A percentile compares a stretch with the other conserved stretches of the same genome.
phyloP scores from a whole-genome alignment of 2,888 invertebrate genomes.

The Ceratothoa steindachneri region DNA sequence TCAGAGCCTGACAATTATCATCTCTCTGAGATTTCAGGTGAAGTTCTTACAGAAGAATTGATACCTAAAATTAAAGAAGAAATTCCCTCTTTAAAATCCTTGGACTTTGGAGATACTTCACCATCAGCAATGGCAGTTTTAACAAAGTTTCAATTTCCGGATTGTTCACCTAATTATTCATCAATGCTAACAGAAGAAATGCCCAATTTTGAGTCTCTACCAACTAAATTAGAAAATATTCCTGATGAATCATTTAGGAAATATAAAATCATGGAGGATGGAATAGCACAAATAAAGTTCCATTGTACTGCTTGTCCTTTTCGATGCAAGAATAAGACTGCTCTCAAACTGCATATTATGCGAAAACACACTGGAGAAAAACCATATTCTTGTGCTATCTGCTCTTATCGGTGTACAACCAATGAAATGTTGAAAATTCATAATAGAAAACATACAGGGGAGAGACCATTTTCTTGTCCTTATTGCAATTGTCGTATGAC shows the following conservation, averaged over 20 bases:
- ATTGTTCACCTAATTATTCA: background rate
- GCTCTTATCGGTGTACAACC: background rate
- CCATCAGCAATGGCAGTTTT: background rate
- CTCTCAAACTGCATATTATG: background rate
- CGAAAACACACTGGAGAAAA: constrained; percentile 4
- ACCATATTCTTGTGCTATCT: constrained; percentile 7
- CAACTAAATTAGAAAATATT: background rate
- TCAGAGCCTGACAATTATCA: background rate
- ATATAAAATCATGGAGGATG: background rate
- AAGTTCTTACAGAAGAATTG: background rate
- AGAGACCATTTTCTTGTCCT: background rate
- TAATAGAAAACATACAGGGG: background rate
- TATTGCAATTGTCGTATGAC: constrained; percentile 1
- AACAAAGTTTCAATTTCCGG: background rate
- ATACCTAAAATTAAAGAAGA: background rate
- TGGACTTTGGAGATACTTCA: background rate
- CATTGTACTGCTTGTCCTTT: background rate
- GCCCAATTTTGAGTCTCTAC: background rate
- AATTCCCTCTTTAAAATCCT: background rate
- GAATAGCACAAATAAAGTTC: background rate
- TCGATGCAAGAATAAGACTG: background rate
- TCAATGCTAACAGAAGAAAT: background rate
- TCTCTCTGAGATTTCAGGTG: background rate
- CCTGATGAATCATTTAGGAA: background rate
- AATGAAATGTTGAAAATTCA: constrained; percentile 6